Evolutionary conservation across 2,113 vertebrate species (phyloP).

Genomic region (Falcunculus frontatus): DNA sequence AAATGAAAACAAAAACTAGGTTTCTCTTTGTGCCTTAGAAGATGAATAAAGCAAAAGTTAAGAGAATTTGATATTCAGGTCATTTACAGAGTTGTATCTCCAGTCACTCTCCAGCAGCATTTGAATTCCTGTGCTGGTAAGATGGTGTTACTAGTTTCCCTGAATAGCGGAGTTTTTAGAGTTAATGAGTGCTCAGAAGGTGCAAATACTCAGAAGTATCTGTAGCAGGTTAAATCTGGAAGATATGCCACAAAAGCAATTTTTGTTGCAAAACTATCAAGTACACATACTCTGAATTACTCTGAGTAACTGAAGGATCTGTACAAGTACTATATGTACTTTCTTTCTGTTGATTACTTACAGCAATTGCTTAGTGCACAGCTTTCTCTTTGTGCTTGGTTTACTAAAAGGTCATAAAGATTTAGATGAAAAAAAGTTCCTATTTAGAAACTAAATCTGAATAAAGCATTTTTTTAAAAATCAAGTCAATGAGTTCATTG

Average conservation of each 20-base stretch:
- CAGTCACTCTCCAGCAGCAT: neutral
- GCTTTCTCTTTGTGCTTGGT: neutral
- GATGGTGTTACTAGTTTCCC: neutral
- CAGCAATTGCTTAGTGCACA: neutral
- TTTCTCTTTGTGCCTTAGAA: neutral
- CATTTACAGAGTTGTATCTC: neutral
- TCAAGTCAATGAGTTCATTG: neutral
- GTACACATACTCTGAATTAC: neutral
- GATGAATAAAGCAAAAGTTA: neutral
- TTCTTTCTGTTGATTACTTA: neutral
- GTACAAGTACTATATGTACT: neutral
- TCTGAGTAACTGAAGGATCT: neutral
- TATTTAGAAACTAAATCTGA: neutral
- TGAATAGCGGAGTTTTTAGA: neutral
- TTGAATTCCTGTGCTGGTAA: neutral
- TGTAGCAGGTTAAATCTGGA: neutral
- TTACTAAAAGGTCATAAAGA: neutral
- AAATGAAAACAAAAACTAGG: neutral
- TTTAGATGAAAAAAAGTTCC: neutral
- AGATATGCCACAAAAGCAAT: neutral
- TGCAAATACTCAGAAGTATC: neutral
- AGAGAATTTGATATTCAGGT: neutral
- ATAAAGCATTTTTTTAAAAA: neutral
- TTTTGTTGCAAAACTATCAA: neutral
- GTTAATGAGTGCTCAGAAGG: neutral